phyloP scores from a whole-genome alignment of 2,888 invertebrate genomes.

The Acanthoscelides obtectus region DNA sequence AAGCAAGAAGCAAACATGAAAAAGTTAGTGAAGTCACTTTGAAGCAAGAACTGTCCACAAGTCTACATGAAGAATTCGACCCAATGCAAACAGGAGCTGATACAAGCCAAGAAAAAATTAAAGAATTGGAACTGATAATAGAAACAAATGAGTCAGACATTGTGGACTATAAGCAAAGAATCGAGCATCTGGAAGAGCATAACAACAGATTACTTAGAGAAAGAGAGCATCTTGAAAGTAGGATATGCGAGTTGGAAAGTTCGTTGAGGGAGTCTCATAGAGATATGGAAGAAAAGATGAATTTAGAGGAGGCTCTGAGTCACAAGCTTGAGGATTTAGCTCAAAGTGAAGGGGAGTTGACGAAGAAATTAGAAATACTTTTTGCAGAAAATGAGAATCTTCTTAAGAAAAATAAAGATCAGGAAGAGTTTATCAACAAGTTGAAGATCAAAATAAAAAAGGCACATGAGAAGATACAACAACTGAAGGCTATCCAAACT shows the following conservation, averaged over 20 bases:
- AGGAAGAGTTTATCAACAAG: conserved; percentile 27
- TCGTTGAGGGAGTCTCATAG: conserved; percentile 55
- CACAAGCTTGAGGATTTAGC: conserved; percentile 58
- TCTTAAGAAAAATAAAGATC: conserved; percentile 25
- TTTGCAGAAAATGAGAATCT: conserved; percentile 30
- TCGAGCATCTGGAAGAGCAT: conserved; percentile 63
- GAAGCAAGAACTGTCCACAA: conserved; percentile 35
- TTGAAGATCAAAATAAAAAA: conserved; percentile 31
- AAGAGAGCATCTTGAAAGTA: conserved; percentile 56
- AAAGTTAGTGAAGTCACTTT: conserved; percentile 38
- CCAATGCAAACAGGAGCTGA: conserved; percentile 8
- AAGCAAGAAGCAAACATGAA: conserved; percentile 27
- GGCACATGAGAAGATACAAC: conserved; percentile 28
- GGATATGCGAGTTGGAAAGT: conserved; percentile 57
- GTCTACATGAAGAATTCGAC: conserved; percentile 28
- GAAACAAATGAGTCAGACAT: conserved; percentile 68
- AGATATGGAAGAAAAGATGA: conserved; percentile 53
- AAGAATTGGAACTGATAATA: conserved; percentile 69
- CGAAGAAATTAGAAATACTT: conserved; percentile 55
- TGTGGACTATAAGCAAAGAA: conserved; percentile 58
- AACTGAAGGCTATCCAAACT: conserved; percentile 26
- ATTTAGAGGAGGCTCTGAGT: conserved; percentile 60
- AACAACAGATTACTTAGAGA: conserved; percentile 58
- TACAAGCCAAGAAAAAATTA: conserved; percentile 52
- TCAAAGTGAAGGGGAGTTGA: conserved; percentile 59